These are phyloP conservation scores for Papilio protenor DNA, from an alignment of 2,888 invertebrate species.

Conservation along the genomic window DNA sequence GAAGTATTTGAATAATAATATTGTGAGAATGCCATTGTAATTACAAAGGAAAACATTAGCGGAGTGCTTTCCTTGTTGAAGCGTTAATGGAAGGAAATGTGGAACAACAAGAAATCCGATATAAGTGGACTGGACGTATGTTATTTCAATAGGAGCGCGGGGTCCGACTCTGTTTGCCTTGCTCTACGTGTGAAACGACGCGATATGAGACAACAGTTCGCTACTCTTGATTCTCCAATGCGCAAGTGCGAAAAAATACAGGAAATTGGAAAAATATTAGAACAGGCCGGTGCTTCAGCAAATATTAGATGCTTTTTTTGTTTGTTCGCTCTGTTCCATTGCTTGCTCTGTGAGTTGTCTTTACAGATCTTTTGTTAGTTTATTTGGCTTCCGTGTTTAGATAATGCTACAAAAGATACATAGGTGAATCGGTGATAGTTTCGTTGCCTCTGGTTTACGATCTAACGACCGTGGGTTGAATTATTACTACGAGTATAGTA, in stretches of 20 bases:
- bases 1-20: not conserved
- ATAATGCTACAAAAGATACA: not conserved
- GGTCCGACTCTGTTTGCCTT: conserved; percentile 64
- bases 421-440: not conserved
- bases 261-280: conserved; percentile 49
- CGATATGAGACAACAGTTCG: conserved; percentile 51
- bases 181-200: conserved; percentile 51
- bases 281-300: conserved; percentile 56
- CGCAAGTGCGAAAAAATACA: conserved; percentile 57
- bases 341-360: conserved; percentile 43
- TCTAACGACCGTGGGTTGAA: not conserved
- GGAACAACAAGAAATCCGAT: conserved; percentile 81
- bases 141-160: conserved; percentile 69
- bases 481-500: not conserved
- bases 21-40: conserved; percentile 34
- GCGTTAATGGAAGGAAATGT: conserved; percentile 76
- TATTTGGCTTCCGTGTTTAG: conserved; percentile 19
- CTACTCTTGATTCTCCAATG: conserved; percentile 56
- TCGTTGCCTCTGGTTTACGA: conserved; percentile 1
- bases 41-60: conserved; percentile 58
- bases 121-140: conserved; percentile 73
- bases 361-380: conserved; percentile 44
- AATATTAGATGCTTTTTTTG: conserved; percentile 53
- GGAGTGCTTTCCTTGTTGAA: conserved; percentile 62
- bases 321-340: conserved; percentile 25